A percentile compares a stretch with the other conserved stretches of the same genome.
Evolutionary conservation across 2,113 vertebrate genomes (phyloP).

Genomic region (Callaeas wilsoni): DNA sequence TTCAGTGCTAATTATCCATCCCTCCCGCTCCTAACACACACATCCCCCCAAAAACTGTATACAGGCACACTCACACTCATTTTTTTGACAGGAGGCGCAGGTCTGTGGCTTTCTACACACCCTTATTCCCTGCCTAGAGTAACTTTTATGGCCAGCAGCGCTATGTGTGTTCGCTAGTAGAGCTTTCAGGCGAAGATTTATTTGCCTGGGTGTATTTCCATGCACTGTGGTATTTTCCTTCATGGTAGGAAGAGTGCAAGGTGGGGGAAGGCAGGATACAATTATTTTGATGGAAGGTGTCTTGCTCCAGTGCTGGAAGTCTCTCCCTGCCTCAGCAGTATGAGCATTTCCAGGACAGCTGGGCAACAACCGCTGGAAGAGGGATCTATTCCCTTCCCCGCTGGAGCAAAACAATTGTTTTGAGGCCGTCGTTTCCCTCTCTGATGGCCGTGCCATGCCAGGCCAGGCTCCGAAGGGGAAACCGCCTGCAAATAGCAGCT

Average conservation of each 20-base stretch:
- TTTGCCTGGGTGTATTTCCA: neutral
- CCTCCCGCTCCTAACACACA: neutral
- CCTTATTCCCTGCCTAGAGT: neutral
- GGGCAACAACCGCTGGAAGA: neutral
- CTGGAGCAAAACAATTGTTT: neutral
- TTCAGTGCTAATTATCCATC: neutral
- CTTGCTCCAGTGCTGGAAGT: neutral
- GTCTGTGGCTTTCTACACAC: neutral
- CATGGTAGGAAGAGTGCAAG: neutral
- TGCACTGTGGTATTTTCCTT: neutral
- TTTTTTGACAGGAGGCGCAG: neutral
- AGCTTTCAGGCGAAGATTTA: neutral
- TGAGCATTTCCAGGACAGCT: neutral
- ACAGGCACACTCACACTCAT: neutral
- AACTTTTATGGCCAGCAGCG: neutral
- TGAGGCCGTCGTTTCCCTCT: neutral
- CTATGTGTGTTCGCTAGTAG: neutral
- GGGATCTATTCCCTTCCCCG: neutral
- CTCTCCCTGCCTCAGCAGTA: neutral
- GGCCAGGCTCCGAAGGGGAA: neutral
- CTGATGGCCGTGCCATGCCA: neutral
- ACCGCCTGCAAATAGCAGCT: neutral
- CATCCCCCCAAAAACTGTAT: neutral
- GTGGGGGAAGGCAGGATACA: neutral
- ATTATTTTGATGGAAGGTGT: neutral